These are phyloP conservation scores for Chitala chitala DNA, from an alignment of 2,113 vertebrate genomes.

Conservation along the genomic window DNA sequence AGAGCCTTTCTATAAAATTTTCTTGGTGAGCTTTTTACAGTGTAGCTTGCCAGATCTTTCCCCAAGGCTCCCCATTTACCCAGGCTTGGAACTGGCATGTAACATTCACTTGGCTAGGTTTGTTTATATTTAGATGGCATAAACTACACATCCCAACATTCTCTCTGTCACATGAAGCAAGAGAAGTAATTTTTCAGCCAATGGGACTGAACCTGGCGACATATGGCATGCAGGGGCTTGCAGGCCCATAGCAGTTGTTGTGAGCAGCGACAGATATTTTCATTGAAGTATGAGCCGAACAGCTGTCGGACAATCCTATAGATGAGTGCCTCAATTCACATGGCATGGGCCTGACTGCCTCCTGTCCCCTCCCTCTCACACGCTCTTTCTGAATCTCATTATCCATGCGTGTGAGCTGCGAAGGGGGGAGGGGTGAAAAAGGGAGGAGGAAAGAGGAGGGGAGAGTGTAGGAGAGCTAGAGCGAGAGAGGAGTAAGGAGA, in stretches of 20 bases:
- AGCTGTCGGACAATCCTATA: constrained; percentile 57
- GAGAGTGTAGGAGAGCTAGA: background rate
- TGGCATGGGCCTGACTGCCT: constrained; percentile 36
- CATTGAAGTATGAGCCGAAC: constrained; percentile 47
- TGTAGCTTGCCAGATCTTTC: too few relatives aligned
- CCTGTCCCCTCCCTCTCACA: constrained; percentile 45
- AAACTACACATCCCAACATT: constrained; percentile 24
- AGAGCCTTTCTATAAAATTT: too few relatives aligned
- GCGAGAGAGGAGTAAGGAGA: background rate
- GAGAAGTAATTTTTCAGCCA: constrained; percentile 21
- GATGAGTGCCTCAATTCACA: constrained; percentile 44
- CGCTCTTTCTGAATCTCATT: constrained; percentile 44
- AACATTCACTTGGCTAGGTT: too few relatives aligned
- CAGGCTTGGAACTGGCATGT: too few relatives aligned
- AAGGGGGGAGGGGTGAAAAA: constrained; percentile 12
- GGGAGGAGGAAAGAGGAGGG: background rate
- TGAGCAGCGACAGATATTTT: constrained; percentile 35
- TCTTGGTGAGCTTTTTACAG: too few relatives aligned
- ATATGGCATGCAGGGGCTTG: constrained; percentile 30
- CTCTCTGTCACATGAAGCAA: background rate
- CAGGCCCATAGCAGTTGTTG: constrained; percentile 32
- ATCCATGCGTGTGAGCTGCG: constrained; percentile 22
- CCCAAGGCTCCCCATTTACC: too few relatives aligned
- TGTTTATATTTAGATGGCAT: background rate
- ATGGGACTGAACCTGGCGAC: constrained; percentile 21